Percentiles rank a stretch among this genome's conserved stretches.
phyloP scores from a whole-genome alignment of 2,797 vertebrate species.

The Poecile montanus region DNA sequence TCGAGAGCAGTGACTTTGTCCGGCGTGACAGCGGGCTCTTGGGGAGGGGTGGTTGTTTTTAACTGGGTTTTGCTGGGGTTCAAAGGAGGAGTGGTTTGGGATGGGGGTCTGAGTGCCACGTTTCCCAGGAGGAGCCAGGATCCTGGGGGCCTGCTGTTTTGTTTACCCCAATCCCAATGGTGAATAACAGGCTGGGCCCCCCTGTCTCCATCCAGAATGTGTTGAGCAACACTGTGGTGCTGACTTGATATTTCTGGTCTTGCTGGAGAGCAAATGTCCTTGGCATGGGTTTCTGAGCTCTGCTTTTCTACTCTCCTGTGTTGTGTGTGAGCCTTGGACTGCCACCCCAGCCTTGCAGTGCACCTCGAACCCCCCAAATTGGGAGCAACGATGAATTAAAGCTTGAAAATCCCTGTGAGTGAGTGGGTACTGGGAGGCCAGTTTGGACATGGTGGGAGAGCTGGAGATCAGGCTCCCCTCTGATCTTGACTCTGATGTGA shows the following conservation, averaged over 20 bases:
- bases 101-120: accelerated
- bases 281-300: not conserved
- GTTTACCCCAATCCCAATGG: accelerated
- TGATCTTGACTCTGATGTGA: not conserved
- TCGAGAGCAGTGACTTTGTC: not conserved
- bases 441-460: not conserved
- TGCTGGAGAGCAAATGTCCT: not conserved
- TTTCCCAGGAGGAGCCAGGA: not conserved
- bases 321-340: not conserved
- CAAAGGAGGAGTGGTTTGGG: not conserved
- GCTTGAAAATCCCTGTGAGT: not conserved
- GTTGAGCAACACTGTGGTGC: not conserved
- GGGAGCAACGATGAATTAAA: not conserved
- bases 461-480: not conserved
- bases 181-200: not conserved
- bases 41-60: not conserved
- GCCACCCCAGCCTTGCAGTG: not conserved
- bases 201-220: not conserved
- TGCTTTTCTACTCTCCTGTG: not conserved
- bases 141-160: not conserved
- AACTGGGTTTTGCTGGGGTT: not conserved
- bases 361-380: not conserved
- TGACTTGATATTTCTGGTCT: not conserved
- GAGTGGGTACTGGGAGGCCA: not conserved
- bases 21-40: accelerated